Evolutionary conservation across 1,140 invertebrate species (phyloP).

Genomic region (Eufriesea mexicana): DNA sequence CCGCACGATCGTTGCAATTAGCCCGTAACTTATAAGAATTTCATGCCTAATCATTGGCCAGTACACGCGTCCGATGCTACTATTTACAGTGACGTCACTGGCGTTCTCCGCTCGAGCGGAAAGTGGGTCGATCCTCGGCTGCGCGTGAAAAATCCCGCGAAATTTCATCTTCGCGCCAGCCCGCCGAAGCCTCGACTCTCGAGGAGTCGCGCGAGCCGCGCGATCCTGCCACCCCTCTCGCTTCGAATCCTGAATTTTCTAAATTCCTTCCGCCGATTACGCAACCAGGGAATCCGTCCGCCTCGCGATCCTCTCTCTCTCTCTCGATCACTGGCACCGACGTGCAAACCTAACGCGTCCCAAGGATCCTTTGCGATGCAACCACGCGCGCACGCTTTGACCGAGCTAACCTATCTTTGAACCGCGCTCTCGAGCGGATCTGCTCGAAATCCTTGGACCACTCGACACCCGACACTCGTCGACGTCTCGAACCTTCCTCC

Average conservation of each 20-base stretch:
- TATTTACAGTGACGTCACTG: slow-evolving; percentile 4
- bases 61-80: neutral
- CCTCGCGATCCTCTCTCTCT: neutral
- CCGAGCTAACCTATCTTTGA: too few species aligned
- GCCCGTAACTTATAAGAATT: slow-evolving; percentile 11
- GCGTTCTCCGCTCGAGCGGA: neutral
- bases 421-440: too few species aligned
- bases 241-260: neutral
- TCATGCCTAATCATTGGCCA: slow-evolving; percentile 13
- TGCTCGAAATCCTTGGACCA: too few species aligned
- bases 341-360: too few species aligned
- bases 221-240: neutral
- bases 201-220: neutral
- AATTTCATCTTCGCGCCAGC: neutral
- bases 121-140: neutral
- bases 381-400: too few species aligned
- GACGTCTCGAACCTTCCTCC: too few species aligned
- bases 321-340: neutral
- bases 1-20: slow-evolving; percentile 12
- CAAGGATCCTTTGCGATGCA: too few species aligned
- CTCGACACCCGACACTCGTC: too few species aligned
- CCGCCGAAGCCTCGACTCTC: neutral
- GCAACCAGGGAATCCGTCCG: neutral
- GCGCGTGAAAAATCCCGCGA: neutral
- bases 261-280: slow-evolving; percentile 3